phyloP scores from a whole-genome alignment of 2,888 invertebrate genomes.

The Erynnis tages region DNA sequence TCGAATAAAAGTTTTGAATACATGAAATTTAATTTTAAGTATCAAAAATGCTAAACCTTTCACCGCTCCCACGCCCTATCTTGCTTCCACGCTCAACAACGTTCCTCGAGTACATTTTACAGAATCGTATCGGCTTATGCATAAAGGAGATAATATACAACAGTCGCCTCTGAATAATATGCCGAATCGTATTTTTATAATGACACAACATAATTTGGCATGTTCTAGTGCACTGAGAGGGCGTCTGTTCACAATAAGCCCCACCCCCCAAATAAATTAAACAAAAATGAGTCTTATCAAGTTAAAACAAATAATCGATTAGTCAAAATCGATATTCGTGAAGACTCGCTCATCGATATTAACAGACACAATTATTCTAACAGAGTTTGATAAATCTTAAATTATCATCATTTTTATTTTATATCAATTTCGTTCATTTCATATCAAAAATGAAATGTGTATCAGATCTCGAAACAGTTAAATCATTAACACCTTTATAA shows the following conservation, averaged over 20 bases:
- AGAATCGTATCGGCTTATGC: constrained; percentile 7
- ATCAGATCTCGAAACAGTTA: constrained; percentile 9
- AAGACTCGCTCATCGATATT: constrained; percentile 11
- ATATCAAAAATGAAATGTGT: constrained; percentile 7
- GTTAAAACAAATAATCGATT: constrained; percentile 2
- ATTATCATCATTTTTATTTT: background rate
- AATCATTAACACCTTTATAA: background rate
- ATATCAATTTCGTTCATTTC: constrained; percentile 3
- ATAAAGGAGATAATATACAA: constrained; percentile 7
- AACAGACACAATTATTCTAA: constrained; percentile 9
- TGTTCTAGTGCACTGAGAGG: constrained; percentile 13
- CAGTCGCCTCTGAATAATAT: background rate
- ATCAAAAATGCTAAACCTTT: constrained; percentile 27
- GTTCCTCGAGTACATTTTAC: background rate
- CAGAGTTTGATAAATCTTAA: background rate
- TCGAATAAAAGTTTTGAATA: constrained; percentile 14
- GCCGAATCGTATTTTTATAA: background rate
- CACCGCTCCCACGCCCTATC: constrained; percentile 5
- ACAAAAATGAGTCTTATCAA: constrained; percentile 15
- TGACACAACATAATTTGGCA: constrained; percentile 11
- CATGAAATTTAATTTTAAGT: constrained; percentile 27
- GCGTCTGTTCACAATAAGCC: constrained; percentile 11
- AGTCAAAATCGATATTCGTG: constrained; percentile 2
- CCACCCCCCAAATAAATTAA: constrained; percentile 20
- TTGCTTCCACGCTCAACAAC: constrained; percentile 11